A percentile compares a stretch with the other conserved stretches of the same genome.
These are phyloP conservation scores for Caenorhabditis drosophilae DNA, from an alignment of 2,888 invertebrate species.

Conservation along the genomic window DNA sequence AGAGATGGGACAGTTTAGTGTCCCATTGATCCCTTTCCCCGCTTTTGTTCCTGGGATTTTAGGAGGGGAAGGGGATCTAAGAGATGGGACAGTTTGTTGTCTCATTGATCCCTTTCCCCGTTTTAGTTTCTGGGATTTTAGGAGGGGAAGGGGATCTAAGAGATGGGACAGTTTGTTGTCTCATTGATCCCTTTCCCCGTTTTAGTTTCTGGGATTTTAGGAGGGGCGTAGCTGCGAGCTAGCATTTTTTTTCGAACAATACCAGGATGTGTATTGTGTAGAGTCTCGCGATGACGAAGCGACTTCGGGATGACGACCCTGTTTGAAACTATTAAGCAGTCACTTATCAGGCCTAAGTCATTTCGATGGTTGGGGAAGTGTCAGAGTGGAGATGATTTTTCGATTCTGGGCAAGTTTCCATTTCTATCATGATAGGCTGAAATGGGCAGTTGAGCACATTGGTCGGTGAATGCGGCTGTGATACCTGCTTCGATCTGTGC, in stretches of 20 bases:
- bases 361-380: background rate
- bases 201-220: too few relatives aligned
- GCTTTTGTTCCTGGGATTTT: too few relatives aligned
- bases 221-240: too few relatives aligned
- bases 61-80: too few relatives aligned
- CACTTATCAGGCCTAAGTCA: background rate
- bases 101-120: too few relatives aligned
- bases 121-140: too few relatives aligned
- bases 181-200: too few relatives aligned
- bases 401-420: background rate
- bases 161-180: too few relatives aligned
- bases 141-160: too few relatives aligned
- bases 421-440: background rate
- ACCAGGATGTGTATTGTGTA: conserved; percentile 1
- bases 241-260: background rate
- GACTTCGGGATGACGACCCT: background rate
- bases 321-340: background rate
- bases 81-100: too few relatives aligned
- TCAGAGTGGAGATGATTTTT: background rate
- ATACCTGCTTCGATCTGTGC: conserved; percentile 9
- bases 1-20: too few relatives aligned
- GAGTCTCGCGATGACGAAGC: background rate
- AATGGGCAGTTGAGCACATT: background rate
- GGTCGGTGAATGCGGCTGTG: background rate
- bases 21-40: too few relatives aligned